Base-by-base conservation (phyloP, 2,888 invertebrate species). In the Andrena trimmerana region DNA sequence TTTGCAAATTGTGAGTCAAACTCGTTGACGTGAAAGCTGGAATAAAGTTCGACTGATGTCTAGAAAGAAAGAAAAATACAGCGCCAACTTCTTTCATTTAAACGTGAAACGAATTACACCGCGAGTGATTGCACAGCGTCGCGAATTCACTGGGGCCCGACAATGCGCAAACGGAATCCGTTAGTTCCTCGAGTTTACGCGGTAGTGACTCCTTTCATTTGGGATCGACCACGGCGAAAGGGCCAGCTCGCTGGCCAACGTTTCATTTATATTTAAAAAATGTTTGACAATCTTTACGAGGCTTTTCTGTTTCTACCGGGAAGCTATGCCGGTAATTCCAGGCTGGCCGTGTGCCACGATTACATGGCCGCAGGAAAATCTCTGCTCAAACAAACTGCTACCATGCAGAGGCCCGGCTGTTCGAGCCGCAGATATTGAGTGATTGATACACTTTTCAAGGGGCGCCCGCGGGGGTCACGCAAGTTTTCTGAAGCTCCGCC, bases 361-460 rank as follows among this genome's bases (percentile, higher is more conserved):
- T 79, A 59, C 83, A 63, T 72, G 74, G 76, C 76, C 77, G 80
- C 80, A 86, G 86, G 80, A 87, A 84, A 90, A 90, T 87, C 87
- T 87, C 84, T 83, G 86, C 84, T 87, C 88, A 89, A 92, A 91
- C 91, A 92, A 90, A 89, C 88, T 77, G 78, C 82, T 48, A 27
- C 59, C 57, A 48, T 80, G 76, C 83, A 83, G 83, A 87, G 86
- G 89, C 83, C 74, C 69, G 24, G 57, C 42, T 66, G 73, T 69
- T 86, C 82, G 86, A 83, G 84, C 82, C 63, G 10, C 81, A 86
- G 90, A 89, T 90, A 91, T 90, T 83, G 89, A 89, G 87, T 92
- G 92, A 92, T 92, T 91, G 92, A 92, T 92, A 90, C 88, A 92
- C 90, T 91, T 90, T 89, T 90, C 90, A 88, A 89, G 86, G 86